Evolutionary conservation across 2,113 vertebrate genomes (phyloP).

Genomic region (Rhinogobius similis): DNA sequence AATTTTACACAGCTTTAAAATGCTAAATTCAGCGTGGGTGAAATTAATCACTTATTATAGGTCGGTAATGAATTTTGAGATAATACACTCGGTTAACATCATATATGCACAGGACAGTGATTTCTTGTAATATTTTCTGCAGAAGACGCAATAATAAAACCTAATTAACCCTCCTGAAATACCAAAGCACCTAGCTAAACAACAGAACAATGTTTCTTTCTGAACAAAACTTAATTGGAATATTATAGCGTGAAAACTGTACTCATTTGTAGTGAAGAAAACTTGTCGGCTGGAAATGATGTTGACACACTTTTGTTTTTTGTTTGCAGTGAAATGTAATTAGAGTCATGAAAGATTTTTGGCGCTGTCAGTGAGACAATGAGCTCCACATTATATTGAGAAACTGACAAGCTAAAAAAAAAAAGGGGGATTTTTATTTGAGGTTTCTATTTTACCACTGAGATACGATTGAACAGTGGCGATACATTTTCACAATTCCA

Average conservation of each 20-base stretch:
- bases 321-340: constrained; percentile 1
- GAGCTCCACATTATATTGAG: background rate
- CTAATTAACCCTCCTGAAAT: constrained; percentile 27
- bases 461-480: background rate
- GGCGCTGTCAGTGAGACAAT: background rate
- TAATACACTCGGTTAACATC: constrained; percentile 8
- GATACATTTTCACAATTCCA: background rate
- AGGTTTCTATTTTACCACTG: background rate
- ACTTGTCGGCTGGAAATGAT: constrained; percentile 11
- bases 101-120: background rate
- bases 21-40: constrained; percentile 25
- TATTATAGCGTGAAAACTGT: background rate
- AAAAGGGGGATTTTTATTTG: background rate
- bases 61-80: constrained; percentile 49
- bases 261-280: background rate
- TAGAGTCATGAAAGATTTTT: background rate
- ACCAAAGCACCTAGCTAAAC: background rate
- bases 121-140: constrained; percentile 14
- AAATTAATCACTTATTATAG: constrained; percentile 56
- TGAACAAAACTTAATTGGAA: background rate
- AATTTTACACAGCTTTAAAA: constrained; percentile 32
- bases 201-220: background rate
- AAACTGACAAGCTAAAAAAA: background rate
- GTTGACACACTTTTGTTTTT: constrained; percentile 1
- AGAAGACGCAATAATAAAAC: background rate